Evolutionary conservation across 2,888 invertebrate genomes (phyloP), one percentile per base, ranked within the genome.

Genomic region (Adelognathus sp.): DNA sequence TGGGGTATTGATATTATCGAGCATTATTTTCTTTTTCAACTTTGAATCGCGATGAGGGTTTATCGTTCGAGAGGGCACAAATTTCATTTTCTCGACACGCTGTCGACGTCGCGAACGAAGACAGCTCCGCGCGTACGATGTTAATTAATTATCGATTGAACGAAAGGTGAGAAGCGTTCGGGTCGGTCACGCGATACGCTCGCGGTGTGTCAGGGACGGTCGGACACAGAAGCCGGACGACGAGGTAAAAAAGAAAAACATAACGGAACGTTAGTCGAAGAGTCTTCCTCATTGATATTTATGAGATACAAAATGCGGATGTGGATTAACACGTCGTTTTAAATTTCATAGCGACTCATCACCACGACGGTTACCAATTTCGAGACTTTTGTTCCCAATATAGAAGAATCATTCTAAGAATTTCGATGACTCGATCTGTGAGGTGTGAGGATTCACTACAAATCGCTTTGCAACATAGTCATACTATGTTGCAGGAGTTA

Each of bases 141-240:
- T 74, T 67, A 27, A 44, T 67, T 41, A 61, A 74, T 74, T 60
- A 64, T 56, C 31, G 63, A 76, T 64, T 46, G 76, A 70, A 56
- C 11, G 56, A 64, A 70, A 63, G 67, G 27, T 24, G 33, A 70
- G 33, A 70, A 52, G n/a, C 21, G n/a, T 50, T 36, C 29, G 39
- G 3, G 29, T 29, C 50, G 73, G 52, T 46, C 54, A 54, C 69
- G 69, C 58, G 69, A 58, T 69, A 58, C 56, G 52, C 31, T 39
- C 41, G 41, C 56, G 56, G 44, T 69, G 39, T 56, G 29, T 58
- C 56, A 41, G 16, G 31, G 44, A 56, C 56, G 44, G 24, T 21
- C n/a, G n/a, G n/a, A 29, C 27, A 67, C 50, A 52, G 18, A 44
- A 54, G 29, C 18, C 24, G 33, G 16, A 18, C 21, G 31, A 69